Conservation (phyloP, 2,888 invertebrate species). For the Clusia tigrina region DNA sequence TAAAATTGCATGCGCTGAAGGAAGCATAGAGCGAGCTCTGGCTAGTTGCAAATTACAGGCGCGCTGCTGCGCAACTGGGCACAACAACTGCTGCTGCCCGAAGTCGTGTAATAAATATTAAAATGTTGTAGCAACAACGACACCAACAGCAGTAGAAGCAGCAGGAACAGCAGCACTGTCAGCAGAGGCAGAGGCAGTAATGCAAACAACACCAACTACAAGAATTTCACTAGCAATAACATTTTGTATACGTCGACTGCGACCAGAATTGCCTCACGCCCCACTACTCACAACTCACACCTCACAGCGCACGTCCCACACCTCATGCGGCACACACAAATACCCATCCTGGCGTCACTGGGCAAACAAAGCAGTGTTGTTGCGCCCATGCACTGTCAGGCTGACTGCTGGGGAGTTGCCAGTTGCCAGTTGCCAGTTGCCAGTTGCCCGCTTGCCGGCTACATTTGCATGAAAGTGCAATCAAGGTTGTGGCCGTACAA, state of each 20-base stretch:
- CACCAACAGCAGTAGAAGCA: neutral
- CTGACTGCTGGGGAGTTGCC: neutral
- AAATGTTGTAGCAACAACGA: neutral
- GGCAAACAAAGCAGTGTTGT: too few relatives aligned
- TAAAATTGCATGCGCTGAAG: too few relatives aligned
- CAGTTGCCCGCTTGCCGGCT: neutral
- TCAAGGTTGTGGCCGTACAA: neutral
- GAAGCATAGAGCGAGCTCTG: too few relatives aligned
- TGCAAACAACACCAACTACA: neutral
- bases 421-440: too few relatives aligned
- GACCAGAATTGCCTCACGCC: too few relatives aligned
- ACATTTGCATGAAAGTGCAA: constrained; percentile 3
- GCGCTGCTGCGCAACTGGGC: neutral
- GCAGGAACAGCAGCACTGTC: neutral
- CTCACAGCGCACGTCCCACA: neutral
- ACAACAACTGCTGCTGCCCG: neutral
- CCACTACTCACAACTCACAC: too few relatives aligned
- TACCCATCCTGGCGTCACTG: too few relatives aligned
- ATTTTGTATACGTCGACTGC: too few relatives aligned
- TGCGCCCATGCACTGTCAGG: too few relatives aligned
- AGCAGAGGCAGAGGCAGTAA: neutral
- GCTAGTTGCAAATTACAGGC: neutral
- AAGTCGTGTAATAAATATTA: constrained; percentile 5
- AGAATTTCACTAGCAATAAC: neutral
- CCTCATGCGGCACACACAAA: neutral